phyloP scores from a whole-genome alignment of 2,888 invertebrate genomes.

The Leucozona laternaria region DNA sequence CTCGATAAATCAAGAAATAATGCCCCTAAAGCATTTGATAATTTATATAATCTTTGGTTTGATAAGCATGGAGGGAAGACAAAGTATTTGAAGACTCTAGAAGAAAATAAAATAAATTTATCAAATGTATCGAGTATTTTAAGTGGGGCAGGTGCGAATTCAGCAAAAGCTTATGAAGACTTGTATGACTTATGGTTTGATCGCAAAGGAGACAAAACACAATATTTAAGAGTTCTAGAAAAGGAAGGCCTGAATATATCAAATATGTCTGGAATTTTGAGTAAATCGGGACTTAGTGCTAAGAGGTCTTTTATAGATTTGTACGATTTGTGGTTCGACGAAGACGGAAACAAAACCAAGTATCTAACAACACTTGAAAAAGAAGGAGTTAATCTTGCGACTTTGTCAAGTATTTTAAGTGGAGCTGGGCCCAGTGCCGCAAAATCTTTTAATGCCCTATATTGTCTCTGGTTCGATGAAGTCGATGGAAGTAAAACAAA shows the following conservation, averaged over 20 bases:
- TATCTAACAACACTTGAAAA: slow-evolving; percentile 22
- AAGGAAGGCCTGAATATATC: background rate
- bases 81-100: slow-evolving; percentile 4
- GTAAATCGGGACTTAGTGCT: background rate
- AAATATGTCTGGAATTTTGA: slow-evolving; percentile 18
- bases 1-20: background rate
- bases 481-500: slow-evolving; percentile 31
- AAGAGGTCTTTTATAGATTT: slow-evolving; percentile 10
- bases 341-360: slow-evolving; percentile 14
- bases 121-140: slow-evolving; percentile 27
- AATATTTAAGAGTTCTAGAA: slow-evolving; percentile 4
- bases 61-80: slow-evolving; percentile 13
- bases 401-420: slow-evolving; percentile 23
- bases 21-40: slow-evolving; percentile 9
- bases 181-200: slow-evolving; percentile 40
- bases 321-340: slow-evolving; percentile 31
- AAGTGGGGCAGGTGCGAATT: background rate
- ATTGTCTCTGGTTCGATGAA: slow-evolving; percentile 25
- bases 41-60: slow-evolving; percentile 24
- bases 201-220: background rate
- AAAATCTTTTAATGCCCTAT: slow-evolving; percentile 24
- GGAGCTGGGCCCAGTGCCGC: slow-evolving; percentile 12
- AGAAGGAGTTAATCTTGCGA: slow-evolving; percentile 1
- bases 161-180: slow-evolving; percentile 13
- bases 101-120: slow-evolving; percentile 16